Conservation (phyloP, 1,140 invertebrate species). For the Drosophila funebris region DNA sequence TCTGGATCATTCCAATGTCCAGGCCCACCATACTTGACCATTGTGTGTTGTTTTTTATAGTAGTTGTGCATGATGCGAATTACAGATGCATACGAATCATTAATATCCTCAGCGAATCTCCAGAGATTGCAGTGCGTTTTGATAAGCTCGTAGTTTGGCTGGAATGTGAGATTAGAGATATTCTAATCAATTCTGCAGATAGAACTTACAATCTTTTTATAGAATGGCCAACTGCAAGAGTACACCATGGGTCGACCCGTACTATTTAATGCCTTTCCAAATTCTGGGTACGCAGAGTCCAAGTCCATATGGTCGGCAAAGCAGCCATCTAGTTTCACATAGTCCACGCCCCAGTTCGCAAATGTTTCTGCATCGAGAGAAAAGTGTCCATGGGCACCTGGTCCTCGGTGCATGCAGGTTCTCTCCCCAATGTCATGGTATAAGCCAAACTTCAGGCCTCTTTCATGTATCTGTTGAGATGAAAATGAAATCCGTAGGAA, state of each 20-base stretch:
- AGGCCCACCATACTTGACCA: slow-evolving; percentile 94
- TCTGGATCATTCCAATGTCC: slow-evolving; percentile 99
- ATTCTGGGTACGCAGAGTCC: slow-evolving; percentile 52
- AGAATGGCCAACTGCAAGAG: slow-evolving; percentile 98
- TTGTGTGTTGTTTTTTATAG: slow-evolving; percentile 93
- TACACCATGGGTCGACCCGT: slow-evolving; percentile 90
- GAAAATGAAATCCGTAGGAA: not conserved
- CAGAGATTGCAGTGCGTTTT: slow-evolving; percentile 96
- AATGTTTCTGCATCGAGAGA: slow-evolving; percentile 95
- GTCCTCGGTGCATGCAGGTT: slow-evolving; percentile 97
- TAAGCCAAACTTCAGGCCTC: slow-evolving; percentile 97
- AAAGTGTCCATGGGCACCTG: slow-evolving; percentile 93
- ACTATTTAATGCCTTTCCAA: slow-evolving; percentile 50
- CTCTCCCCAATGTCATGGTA: slow-evolving; percentile 98
- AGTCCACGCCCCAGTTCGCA: slow-evolving; percentile 97
- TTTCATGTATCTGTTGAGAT: slow-evolving; percentile 91
- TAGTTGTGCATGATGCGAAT: slow-evolving; percentile 96
- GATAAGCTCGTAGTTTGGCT: slow-evolving; percentile 95
- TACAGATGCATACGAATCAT: slow-evolving; percentile 95
- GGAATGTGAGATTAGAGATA: slow-evolving; percentile 85
- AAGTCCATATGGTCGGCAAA: slow-evolving; percentile 85
- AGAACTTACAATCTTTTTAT: slow-evolving; percentile 91
- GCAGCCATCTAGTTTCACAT: slow-evolving; percentile 98
- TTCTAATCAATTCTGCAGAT: too few species aligned
- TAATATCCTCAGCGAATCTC: slow-evolving; percentile 97